Base-by-base conservation (phyloP, 1,140 invertebrate species). In the Magallana ariakensis region DNA sequence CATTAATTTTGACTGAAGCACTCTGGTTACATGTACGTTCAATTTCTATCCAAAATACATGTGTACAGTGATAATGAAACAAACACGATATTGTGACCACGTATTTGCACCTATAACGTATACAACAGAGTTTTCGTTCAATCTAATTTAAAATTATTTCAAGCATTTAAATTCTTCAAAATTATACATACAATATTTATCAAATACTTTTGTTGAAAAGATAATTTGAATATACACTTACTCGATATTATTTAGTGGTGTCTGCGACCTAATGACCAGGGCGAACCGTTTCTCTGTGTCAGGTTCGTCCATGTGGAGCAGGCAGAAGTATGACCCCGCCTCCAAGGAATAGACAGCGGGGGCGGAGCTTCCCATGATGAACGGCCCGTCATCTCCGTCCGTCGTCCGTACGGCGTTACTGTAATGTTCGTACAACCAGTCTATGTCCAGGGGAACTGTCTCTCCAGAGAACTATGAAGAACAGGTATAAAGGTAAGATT, bases 401-500 rank as follows among this genome's bases (percentile, higher is more conserved):
- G 6, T 66, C 0, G 57, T 60, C 56, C 53, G 22, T 0, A 83
- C 13, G 54, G 80, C 57, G 56, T 46, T 83, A 1, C 62, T 58
- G n/a, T 83, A 87, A 26, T 83, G 57, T 8, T 87, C 60, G 26
- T 66, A 82, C 0, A 87, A 16, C 85, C 85, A 87, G 22, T 83
- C 81, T 8, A 66, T 46, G n/a, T 56, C 54, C 5, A 15, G 80
- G 0, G 85, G 85, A 22, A 82, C 60, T 0, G 80, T 26, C 13
- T 81, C 75, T 60, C 26, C 60, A 16, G 53, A 13, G 19, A n/a
- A 5, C 80, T 82, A 19, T 7, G 1, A 0, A 46, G 33, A n/a
- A n/a, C n/a, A n/a, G n/a, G n/a, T n/a, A n/a, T n/a, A n/a, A n/a
- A n/a, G n/a, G n/a, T n/a, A n/a, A n/a, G n/a, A n/a, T n/a, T n/a